Evolutionary conservation across 2,888 invertebrate species (phyloP).

Genomic region (Drosophila neotestacea): DNA sequence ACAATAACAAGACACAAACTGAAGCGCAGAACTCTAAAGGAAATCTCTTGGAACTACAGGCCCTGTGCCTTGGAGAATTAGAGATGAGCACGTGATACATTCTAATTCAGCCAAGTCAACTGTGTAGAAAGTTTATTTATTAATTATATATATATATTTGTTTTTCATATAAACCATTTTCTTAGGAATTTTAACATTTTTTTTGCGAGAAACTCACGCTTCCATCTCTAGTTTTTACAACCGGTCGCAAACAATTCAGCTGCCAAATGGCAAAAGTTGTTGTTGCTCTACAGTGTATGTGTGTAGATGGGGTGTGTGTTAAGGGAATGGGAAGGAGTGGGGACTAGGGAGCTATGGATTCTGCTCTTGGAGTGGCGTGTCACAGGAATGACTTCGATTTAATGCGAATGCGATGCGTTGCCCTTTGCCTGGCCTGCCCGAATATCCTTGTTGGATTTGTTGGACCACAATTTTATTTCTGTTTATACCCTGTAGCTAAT

Average conservation of each 20-base stretch:
- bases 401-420: constrained; percentile 77
- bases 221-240: constrained; percentile 33
- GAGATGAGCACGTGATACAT: constrained; percentile 47
- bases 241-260: constrained; percentile 66
- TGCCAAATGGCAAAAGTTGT: constrained; percentile 72
- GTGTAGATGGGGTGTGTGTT: not conserved
- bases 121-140: too few species aligned
- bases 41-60: constrained; percentile 51
- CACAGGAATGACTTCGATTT: constrained; percentile 78
- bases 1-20: constrained; percentile 46
- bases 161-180: not conserved
- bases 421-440: constrained; percentile 46
- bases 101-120: not conserved
- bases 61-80: constrained; percentile 14
- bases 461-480: constrained; percentile 48
- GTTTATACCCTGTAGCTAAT: constrained; percentile 8
- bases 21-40: constrained; percentile 36
- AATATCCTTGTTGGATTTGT: constrained; percentile 49
- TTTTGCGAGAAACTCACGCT: constrained; percentile 27
- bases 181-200: not conserved
- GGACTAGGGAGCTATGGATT: too few species aligned
- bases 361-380: constrained; percentile 24
- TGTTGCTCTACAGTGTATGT: constrained; percentile 5
- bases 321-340: constrained; percentile 6
- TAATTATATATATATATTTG: not conserved